Conservation (phyloP, 2,113 vertebrate genomes). For the Ciconia boyciana region DNA sequence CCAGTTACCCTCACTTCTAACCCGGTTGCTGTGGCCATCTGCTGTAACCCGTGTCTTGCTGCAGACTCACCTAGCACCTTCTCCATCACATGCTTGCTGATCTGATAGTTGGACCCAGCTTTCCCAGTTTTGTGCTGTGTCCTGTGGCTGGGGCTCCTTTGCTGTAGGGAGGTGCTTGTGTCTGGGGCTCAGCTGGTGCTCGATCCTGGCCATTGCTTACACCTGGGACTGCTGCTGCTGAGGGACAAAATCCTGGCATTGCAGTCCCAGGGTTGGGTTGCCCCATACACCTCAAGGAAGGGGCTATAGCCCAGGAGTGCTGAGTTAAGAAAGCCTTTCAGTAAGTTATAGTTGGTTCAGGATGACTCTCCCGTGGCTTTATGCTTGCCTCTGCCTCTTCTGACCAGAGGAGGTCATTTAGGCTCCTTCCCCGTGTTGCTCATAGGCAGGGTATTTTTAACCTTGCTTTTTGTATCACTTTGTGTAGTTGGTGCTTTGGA, state of each 20-base stretch:
- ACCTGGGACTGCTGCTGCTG: background rate
- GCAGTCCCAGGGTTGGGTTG: background rate
- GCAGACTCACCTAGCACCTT: background rate
- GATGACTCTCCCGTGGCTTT: background rate
- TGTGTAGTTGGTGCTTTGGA: background rate
- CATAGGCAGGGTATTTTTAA: background rate
- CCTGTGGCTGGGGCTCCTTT: background rate
- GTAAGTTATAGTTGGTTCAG: background rate
- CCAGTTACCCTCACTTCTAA: background rate
- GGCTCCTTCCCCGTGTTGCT: background rate
- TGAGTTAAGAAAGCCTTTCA: background rate
- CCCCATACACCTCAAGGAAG: background rate
- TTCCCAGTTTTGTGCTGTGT: background rate
- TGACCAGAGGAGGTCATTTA: background rate
- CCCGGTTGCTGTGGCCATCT: background rate
- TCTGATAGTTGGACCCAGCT: background rate
- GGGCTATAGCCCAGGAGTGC: background rate
- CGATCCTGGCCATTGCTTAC: background rate
- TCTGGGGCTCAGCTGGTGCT: background rate
- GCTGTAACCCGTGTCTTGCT: background rate
- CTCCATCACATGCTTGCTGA: background rate
- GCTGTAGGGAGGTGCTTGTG: background rate
- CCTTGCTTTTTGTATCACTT: background rate
- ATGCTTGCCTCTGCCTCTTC: background rate
- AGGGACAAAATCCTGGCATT: background rate